A percentile compares a stretch with the other conserved stretches of the same genome.
Conservation (phyloP, 2,888 invertebrate genomes). For the Noctua janthina region DNA sequence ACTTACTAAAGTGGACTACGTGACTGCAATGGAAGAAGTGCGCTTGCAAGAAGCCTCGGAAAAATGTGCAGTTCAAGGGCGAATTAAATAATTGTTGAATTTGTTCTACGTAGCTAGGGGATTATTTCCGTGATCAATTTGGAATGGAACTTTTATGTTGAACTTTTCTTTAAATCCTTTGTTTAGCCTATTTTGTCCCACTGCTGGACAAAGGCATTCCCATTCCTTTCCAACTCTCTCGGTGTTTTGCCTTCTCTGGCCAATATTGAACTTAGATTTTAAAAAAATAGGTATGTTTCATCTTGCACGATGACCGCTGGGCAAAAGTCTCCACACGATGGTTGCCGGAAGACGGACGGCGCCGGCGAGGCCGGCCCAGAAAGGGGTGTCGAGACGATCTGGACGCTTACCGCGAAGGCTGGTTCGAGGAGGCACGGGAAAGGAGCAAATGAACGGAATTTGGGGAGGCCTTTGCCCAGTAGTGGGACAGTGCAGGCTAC, state of each 20-base stretch:
- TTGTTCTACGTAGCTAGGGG: slow-evolving; percentile 23
- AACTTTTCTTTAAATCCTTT: background rate
- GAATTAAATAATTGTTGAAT: slow-evolving; percentile 57
- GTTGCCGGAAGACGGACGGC: no score
- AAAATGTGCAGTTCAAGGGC: slow-evolving; percentile 60
- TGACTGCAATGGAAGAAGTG: slow-evolving; percentile 61
- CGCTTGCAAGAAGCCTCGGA: slow-evolving; percentile 40
- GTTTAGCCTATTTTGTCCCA: background rate
- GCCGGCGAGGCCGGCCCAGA: no score
- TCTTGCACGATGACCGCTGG: no score
- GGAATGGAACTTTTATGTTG: slow-evolving; percentile 21
- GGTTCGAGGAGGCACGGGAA: no score
- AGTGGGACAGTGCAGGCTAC: no score
- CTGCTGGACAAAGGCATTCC: background rate
- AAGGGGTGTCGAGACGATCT: no score
- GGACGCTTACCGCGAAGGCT: no score
- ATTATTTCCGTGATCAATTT: slow-evolving; percentile 22
- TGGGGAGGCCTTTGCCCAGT: no score
- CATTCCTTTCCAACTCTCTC: no score
- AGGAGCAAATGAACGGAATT: no score
- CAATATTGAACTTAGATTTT: background rate
- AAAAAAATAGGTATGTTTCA: no score
- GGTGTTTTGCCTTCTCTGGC: background rate
- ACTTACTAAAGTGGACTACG: slow-evolving; percentile 62
- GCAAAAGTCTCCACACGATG: no score